These are phyloP conservation scores for Vesta saturnalis DNA, from an alignment of 2,888 invertebrate genomes.

Conservation along the genomic window DNA sequence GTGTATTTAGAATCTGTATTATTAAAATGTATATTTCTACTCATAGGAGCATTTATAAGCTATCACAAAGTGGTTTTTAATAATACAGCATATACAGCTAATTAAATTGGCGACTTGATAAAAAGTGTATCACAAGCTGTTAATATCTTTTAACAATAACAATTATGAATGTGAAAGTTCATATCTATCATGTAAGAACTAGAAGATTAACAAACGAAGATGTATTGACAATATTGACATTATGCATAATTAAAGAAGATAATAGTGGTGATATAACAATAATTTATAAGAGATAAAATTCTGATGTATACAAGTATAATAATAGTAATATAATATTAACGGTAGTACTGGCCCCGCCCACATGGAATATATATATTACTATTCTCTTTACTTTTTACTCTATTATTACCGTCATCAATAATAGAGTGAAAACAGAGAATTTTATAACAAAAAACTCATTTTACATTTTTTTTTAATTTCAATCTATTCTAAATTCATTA, in stretches of 20 bases:
- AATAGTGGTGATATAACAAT: slow-evolving; percentile 14
- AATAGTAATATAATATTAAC: neutral
- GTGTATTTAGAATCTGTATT: slow-evolving; percentile 50
- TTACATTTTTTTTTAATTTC: no score
- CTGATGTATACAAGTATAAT: neutral
- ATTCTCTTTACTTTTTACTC: neutral
- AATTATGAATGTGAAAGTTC: slow-evolving; percentile 29
- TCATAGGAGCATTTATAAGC: slow-evolving; percentile 54
- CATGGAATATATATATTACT: neutral
- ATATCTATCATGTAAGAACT: slow-evolving; percentile 24
- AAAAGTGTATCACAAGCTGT: slow-evolving; percentile 36
- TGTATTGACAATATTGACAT: slow-evolving; percentile 25
- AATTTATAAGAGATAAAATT: slow-evolving; percentile 9
- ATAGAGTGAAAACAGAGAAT: neutral
- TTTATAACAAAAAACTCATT: no score
- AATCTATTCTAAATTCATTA: no score
- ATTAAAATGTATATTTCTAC: slow-evolving; percentile 54
- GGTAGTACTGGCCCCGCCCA: neutral
- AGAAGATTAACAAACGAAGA: slow-evolving; percentile 26
- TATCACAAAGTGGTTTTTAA: slow-evolving; percentile 55
- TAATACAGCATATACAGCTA: slow-evolving; percentile 33
- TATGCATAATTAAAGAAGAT: slow-evolving; percentile 14
- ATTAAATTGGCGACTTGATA: slow-evolving; percentile 34
- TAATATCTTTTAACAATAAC: slow-evolving; percentile 30
- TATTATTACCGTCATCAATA: neutral